Percentiles rank a stretch among this genome's conserved stretches.
phyloP scores from a whole-genome alignment of 2,888 invertebrate genomes.

The Chalcosyrphus nemorum region DNA sequence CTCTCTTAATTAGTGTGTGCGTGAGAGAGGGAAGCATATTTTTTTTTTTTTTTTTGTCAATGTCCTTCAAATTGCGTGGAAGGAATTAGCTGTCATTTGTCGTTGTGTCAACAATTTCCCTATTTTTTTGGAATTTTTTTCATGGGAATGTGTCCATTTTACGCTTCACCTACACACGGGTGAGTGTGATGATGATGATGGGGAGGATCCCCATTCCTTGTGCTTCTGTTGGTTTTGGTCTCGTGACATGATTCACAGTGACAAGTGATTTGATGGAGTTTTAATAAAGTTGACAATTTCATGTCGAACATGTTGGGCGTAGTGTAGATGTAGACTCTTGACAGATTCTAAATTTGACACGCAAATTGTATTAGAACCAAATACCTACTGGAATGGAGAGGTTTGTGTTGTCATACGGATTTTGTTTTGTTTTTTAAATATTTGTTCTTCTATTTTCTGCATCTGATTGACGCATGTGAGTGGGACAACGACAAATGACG shows the following conservation, averaged over 20 bases:
- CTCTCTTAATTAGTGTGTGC: slow-evolving; percentile 58
- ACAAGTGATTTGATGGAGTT: slow-evolving; percentile 64
- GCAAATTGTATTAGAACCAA: slow-evolving; percentile 23
- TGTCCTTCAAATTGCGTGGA: slow-evolving; percentile 56
- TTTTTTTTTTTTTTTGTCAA: too few species aligned
- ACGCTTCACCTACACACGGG: slow-evolving; percentile 33
- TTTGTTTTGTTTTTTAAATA: too few species aligned
- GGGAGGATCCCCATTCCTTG: not conserved
- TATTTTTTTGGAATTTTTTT: not conserved
- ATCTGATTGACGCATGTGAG: not conserved
- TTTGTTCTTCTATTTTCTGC: not conserved
- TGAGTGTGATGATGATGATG: too few species aligned
- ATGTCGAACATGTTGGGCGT: slow-evolving; percentile 43
- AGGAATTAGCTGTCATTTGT: slow-evolving; percentile 73
- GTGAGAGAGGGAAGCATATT: slow-evolving; percentile 7
- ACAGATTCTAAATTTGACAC: slow-evolving; percentile 49
- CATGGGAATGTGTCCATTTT: slow-evolving; percentile 37
- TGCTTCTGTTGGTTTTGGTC: slow-evolving; percentile 20
- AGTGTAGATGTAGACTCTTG: slow-evolving; percentile 18
- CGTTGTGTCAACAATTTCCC: slow-evolving; percentile 50
- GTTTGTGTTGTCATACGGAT: not conserved
- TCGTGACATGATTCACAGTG: slow-evolving; percentile 53
- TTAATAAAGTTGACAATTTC: slow-evolving; percentile 60
- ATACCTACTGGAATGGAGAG: not conserved
- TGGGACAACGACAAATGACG: not conserved